Conservation (phyloP, 2,113 vertebrate species). For the Corydoras sp. region DNA sequence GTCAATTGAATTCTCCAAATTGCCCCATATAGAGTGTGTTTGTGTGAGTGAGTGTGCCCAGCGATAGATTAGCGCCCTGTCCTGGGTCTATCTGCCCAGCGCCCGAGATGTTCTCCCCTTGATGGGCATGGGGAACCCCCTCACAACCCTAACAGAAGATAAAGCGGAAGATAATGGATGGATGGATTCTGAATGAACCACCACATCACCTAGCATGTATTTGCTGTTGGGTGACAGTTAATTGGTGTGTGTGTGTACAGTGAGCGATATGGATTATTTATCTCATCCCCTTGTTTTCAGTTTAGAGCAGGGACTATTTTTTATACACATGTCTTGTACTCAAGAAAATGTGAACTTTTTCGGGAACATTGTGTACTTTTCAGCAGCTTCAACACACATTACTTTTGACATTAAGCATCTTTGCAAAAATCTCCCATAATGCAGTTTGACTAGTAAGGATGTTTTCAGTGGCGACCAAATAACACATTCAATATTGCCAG, state of each 20-base stretch:
- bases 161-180: too few species aligned
- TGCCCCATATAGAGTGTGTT: too few species aligned
- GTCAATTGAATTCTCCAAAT: too few species aligned
- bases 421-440: constrained; percentile 33
- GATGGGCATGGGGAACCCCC: too few species aligned
- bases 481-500: not conserved
- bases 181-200: too few species aligned
- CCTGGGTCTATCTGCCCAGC: too few species aligned
- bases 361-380: constrained; percentile 16
- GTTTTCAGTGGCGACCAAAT: not conserved
- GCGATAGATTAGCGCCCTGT: too few species aligned
- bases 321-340: not conserved
- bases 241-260: not conserved
- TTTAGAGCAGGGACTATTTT: constrained; percentile 8
- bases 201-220: not conserved
- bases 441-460: constrained; percentile 15
- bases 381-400: constrained; percentile 21
- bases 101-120: too few species aligned
- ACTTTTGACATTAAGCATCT: not conserved
- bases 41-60: too few species aligned
- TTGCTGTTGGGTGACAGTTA: not conserved
- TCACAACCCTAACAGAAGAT: too few species aligned
- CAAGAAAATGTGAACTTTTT: constrained; percentile 10
- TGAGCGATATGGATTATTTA: constrained; percentile 8
- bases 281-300: constrained; percentile 36